These are phyloP conservation scores for Lepetodrilus schrolli DNA, from an alignment of 2,888 invertebrate species.

Conservation along the genomic window DNA sequence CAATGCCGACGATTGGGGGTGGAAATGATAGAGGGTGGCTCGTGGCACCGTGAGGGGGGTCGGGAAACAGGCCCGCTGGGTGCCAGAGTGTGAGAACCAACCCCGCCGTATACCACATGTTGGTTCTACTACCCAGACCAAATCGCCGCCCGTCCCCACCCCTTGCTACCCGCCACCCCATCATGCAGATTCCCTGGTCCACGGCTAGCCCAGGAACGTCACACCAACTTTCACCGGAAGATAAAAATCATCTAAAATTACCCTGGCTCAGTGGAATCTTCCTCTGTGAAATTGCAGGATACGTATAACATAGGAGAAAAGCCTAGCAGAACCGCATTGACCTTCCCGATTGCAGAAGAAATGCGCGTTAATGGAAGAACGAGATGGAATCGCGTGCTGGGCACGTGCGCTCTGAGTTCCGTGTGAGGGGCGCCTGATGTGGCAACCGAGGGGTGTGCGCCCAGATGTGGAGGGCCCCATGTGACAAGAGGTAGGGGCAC, in stretches of 20 bases:
- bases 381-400: constrained; percentile 10
- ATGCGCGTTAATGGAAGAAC: constrained; percentile 9
- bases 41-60: background rate
- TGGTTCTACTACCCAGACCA: background rate
- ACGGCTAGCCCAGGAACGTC: no score
- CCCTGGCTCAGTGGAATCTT: background rate
- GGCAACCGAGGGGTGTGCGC: background rate
- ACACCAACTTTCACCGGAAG: background rate
- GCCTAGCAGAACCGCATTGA: background rate
- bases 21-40: constrained; percentile 16
- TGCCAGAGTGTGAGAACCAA: constrained; percentile 26
- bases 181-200: no score
- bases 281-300: background rate
- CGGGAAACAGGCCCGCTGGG: background rate
- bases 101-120: constrained; percentile 30
- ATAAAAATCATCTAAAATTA: background rate
- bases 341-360: background rate
- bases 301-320: background rate
- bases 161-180: background rate
- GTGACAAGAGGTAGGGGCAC: background rate
- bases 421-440: constrained; percentile 1
- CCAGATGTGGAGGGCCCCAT: background rate
- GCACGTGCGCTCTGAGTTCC: background rate
- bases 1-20: background rate
- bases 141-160: background rate